Evolutionary conservation across 2,113 vertebrate species (phyloP).

Genomic region (Irena cyanogastra): DNA sequence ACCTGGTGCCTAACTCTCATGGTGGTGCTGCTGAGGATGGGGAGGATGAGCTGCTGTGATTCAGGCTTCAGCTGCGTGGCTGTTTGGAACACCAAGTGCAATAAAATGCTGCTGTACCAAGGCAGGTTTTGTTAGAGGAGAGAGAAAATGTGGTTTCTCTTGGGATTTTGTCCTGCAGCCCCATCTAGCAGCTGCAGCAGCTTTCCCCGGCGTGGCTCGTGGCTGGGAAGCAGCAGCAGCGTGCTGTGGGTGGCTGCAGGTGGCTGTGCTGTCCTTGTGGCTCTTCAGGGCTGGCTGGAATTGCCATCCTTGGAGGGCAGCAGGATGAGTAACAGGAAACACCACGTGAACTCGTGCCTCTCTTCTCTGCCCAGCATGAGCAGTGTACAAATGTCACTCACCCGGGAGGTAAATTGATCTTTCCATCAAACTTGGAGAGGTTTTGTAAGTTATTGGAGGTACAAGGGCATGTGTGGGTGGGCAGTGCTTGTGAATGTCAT

Average conservation of each 20-base stretch:
- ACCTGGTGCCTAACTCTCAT: accelerated
- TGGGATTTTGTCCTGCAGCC: not conserved
- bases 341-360: accelerated
- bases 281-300: not conserved
- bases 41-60: not conserved
- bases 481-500: not conserved
- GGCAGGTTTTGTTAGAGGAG: not conserved
- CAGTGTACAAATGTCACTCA: not conserved
- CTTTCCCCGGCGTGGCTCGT: too few relatives aligned
- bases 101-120: not conserved
- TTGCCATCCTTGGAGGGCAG: not conserved
- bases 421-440: not conserved
- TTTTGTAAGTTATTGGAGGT: not conserved
- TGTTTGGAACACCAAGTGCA: accelerated
- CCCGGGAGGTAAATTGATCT: not conserved
- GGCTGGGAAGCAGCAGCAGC: not conserved
- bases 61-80: not conserved
- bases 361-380: not conserved
- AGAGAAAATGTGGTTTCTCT: not conserved
- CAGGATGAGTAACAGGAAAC: not conserved
- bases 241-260: not conserved
- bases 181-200: not conserved
- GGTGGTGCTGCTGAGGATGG: not conserved
- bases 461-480: accelerated
- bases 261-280: not conserved